These are phyloP conservation scores for Callionymus lyra DNA, from an alignment of 2,113 vertebrate species.

Conservation along the genomic window DNA sequence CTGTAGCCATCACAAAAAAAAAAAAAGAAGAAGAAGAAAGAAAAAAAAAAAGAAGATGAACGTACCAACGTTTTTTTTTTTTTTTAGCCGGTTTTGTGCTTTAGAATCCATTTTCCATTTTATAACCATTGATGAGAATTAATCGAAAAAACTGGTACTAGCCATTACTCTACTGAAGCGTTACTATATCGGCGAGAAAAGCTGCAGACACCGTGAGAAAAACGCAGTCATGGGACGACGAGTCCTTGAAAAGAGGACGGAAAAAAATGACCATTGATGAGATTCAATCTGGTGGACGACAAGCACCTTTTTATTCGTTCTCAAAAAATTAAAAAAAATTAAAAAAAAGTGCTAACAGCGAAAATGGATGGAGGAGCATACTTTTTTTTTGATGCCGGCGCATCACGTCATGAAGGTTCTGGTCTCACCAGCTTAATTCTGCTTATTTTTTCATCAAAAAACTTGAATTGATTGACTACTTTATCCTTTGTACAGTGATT, in stretches of 20 bases:
- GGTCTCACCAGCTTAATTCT: conserved; percentile 39
- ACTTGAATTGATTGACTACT: conserved; percentile 65
- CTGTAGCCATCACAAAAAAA: conserved; percentile 60
- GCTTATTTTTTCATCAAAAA: conserved; percentile 21
- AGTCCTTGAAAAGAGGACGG: conserved; percentile 77
- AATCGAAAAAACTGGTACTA: conserved; percentile 92
- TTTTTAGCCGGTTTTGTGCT: conserved; percentile 99
- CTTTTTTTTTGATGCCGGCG: conserved; percentile 70
- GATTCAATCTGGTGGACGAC: conserved; percentile 74
- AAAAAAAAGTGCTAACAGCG: conserved; percentile 82
- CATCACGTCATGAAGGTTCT: conserved; percentile 64
- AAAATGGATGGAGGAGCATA: conserved; percentile 73
- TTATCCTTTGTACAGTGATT: conserved; percentile 92
- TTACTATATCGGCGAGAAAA: conserved; percentile 94
- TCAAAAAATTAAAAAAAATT: conserved; percentile 85
- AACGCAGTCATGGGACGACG: conserved; percentile 80
- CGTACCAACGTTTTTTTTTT: conserved; percentile 89
- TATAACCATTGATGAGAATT: conserved; percentile 88
- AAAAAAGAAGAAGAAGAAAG: too few species aligned
- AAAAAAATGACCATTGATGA: conserved; percentile 82
- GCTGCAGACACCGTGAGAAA: conserved; percentile 94
- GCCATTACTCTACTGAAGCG: conserved; percentile 97
- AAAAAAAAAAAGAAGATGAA: conserved; percentile 38
- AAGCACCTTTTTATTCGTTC: conserved; percentile 90
- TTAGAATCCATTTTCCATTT: conserved; percentile 87